Evolutionary conservation across 2,113 vertebrate genomes (phyloP).

Genomic region (Sus scrofa): T2T-Sscrofa CM000814.6:2276501-2277000

Average conservation of each 20-base stretch:
- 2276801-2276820: neutral
- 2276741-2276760: neutral
- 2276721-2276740: neutral
- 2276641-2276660: neutral
- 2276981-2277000: rapidly evolving
- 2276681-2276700: too few species aligned
- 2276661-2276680: neutral
- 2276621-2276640: neutral
- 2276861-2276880: neutral
- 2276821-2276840: neutral
- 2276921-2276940: neutral
- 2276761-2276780: too few species aligned
- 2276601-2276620: neutral
- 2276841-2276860: neutral
- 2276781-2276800: too few species aligned
- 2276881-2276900: neutral
- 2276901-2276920: neutral
- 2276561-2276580: too few species aligned
- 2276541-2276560: too few species aligned
- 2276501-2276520: too few species aligned
- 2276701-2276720: neutral
- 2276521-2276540: too few species aligned
- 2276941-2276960: neutral
- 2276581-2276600: too few species aligned
- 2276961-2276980: neutral